Conservation (phyloP, 2,888 invertebrate species). For the Falcaria lacertinaria region DNA sequence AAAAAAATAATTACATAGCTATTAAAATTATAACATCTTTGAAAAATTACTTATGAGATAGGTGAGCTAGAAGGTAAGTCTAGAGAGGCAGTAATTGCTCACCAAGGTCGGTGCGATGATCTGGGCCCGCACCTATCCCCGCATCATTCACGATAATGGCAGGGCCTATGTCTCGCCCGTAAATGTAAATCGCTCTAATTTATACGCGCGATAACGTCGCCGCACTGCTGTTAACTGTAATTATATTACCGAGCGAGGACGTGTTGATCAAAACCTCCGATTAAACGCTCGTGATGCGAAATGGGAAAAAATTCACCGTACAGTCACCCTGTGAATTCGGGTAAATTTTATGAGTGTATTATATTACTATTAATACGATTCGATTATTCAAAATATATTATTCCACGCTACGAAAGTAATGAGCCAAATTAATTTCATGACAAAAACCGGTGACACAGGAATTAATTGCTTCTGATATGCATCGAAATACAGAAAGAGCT, state of each 20-base stretch:
- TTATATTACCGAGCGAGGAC: conserved; percentile 77
- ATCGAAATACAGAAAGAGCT: no score
- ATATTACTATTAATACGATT: background rate
- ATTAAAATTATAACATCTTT: no score
- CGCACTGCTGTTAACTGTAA: conserved; percentile 78
- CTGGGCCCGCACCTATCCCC: conserved; percentile 61
- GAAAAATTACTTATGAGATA: no score
- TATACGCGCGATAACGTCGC: conserved; percentile 78
- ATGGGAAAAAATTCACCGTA: conserved; percentile 47
- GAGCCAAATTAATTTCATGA: no score
- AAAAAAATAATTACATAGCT: no score
- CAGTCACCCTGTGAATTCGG: conserved; percentile 23
- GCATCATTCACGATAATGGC: conserved; percentile 74
- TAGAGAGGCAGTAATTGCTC: conserved; percentile 22
- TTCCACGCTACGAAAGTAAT: background rate
- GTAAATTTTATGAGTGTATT: background rate
- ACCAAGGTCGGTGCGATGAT: conserved; percentile 44
- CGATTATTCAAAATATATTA: background rate
- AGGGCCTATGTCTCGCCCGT: conserved; percentile 69
- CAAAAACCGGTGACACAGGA: no score
- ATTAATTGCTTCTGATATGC: no score
- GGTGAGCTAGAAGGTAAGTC: conserved; percentile 5
- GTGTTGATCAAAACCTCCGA: conserved; percentile 77
- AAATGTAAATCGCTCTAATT: conserved; percentile 79
- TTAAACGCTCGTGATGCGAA: conserved; percentile 60